A percentile compares a stretch with the other conserved stretches of the same genome.
Evolutionary conservation across 2,888 invertebrate species (phyloP).

Genomic region (Pimpla rufipes): DNA sequence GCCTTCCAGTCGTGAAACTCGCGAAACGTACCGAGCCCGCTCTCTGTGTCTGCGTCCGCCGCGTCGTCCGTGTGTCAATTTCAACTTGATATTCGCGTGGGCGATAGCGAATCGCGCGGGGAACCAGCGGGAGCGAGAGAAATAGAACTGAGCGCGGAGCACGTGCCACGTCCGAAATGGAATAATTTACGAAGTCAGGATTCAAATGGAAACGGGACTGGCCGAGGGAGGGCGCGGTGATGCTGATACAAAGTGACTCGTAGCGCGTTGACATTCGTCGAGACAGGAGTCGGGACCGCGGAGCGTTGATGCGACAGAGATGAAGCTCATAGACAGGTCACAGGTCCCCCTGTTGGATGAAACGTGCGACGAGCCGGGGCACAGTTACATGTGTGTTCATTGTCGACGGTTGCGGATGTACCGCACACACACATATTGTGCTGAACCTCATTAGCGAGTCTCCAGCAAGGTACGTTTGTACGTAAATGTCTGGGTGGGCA

Average conservation of each 20-base stretch:
- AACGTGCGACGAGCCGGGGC: not conserved
- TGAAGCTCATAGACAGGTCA: not conserved
- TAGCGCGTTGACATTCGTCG: slow-evolving; percentile 1
- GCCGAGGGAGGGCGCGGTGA: not conserved
- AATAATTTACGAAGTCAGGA: slow-evolving; percentile 49
- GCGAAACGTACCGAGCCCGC: not conserved
- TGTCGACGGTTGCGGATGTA: no score
- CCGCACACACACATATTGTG: no score
- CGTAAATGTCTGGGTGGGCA: no score
- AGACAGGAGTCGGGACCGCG: not conserved
- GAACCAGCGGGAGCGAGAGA: not conserved
- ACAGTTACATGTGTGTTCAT: not conserved
- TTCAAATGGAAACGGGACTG: slow-evolving; percentile 46
- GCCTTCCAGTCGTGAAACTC: not conserved
- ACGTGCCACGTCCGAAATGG: slow-evolving; percentile 38
- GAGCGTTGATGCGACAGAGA: not conserved
- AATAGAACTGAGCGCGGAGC: slow-evolving; percentile 5
- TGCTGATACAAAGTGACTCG: slow-evolving; percentile 47
- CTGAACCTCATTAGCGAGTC: no score
- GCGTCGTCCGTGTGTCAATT: slow-evolving; percentile 40
- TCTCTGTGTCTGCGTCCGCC: not conserved
- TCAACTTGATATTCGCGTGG: slow-evolving; percentile 25
- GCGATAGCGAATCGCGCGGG: not conserved
- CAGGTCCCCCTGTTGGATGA: not conserved
- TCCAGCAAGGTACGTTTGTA: no score